Evolutionary conservation across 1,140 invertebrate genomes (phyloP).

Genomic region (Trichomalopsis sarcophagae): DNA sequence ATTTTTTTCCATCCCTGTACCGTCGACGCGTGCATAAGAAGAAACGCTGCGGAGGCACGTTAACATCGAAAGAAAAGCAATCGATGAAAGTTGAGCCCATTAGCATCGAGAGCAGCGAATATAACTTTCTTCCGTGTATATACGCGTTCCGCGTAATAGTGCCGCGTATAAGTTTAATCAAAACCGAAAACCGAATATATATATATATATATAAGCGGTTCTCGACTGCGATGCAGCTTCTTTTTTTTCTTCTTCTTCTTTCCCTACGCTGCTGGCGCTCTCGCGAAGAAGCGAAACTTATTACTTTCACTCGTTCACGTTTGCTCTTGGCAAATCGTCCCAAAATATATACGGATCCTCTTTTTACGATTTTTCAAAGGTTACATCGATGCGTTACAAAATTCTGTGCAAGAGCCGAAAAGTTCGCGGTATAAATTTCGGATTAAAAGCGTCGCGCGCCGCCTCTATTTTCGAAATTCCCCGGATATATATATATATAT

Average conservation of each 20-base stretch:
- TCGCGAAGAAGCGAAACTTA: constrained; percentile 12
- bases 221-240: not conserved
- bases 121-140: not conserved
- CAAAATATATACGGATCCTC: not conserved
- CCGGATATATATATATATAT: constrained; percentile 14
- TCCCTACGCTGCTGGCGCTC: no score
- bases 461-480: not conserved
- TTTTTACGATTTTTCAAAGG: not conserved
- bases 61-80: not conserved
- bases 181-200: not conserved
- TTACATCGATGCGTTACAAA: not conserved
- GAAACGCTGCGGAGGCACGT: not conserved
- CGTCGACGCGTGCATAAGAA: no score
- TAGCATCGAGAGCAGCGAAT: not conserved
- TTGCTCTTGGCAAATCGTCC: constrained; percentile 30
- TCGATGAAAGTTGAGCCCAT: constrained; percentile 16
- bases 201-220: not conserved
- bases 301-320: constrained; percentile 40
- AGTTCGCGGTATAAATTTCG: not conserved
- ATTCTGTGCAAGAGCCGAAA: not conserved
- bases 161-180: not conserved
- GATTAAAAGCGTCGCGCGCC: not conserved
- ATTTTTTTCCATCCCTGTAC: not conserved
- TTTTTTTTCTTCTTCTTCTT: not conserved
- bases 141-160: not conserved